These are phyloP conservation scores for Parnassius smintheus DNA, from an alignment of 2,888 invertebrate species.

Conservation along the genomic window DNA sequence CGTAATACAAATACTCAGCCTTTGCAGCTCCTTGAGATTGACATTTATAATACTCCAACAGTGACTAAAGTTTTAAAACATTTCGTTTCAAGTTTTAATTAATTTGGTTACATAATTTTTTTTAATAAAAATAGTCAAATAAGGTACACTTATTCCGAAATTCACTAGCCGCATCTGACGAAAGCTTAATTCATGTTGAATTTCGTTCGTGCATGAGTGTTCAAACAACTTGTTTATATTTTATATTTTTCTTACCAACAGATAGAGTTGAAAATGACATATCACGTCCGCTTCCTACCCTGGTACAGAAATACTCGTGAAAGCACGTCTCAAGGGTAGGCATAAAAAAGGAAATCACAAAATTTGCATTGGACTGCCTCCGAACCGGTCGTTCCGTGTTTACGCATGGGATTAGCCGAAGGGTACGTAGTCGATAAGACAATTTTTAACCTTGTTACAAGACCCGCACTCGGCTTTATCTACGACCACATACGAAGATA, in stretches of 20 bases:
- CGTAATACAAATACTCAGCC: too few relatives aligned
- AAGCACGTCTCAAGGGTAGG: conserved; percentile 57
- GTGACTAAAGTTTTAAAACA: too few relatives aligned
- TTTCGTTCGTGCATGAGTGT: conserved; percentile 6
- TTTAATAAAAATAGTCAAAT: too few relatives aligned
- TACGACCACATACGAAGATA: conserved; percentile 25
- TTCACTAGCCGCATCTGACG: conserved; percentile 3
- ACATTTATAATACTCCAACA: too few relatives aligned
- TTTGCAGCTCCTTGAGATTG: too few relatives aligned
- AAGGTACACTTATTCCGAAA: background rate
- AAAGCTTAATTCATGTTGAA: conserved; percentile 2
- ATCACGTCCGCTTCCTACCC: conserved; percentile 20
- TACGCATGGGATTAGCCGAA: conserved; percentile 53
- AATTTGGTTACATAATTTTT: too few relatives aligned
- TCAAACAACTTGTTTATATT: conserved; percentile 9
- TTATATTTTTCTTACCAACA: conserved; percentile 3
- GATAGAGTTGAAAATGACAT: conserved; percentile 6
- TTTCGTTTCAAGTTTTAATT: too few relatives aligned
- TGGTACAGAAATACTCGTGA: conserved; percentile 28
- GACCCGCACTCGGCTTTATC: conserved; percentile 21
- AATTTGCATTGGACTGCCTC: conserved; percentile 41
- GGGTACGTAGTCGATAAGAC: conserved; percentile 45
- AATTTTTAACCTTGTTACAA: conserved; percentile 19
- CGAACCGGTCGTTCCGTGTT: conserved; percentile 48
- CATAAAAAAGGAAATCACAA: conserved; percentile 45